Evolutionary conservation across 2,888 invertebrate genomes (phyloP), one percentile per base, ranked within the genome.

Genomic region (Dryobotodes eremita): DNA sequence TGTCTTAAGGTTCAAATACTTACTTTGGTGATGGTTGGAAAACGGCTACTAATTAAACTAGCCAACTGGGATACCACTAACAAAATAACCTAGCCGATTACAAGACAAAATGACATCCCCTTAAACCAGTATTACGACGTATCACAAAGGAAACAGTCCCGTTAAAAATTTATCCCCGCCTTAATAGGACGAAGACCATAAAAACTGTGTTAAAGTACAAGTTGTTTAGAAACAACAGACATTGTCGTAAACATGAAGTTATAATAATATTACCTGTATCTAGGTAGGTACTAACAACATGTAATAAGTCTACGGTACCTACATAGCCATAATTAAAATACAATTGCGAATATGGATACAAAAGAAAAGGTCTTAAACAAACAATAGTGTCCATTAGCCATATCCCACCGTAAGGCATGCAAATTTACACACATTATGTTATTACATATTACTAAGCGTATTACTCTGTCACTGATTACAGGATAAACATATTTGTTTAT

Each of bases 131-230:
- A 82, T 83, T 80, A 86, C 82, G 68, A 77, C 73, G 64, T 82
- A 81, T 84, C 85, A 88, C 87, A 86, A 88, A 81, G 81, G 78
- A 87, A 84, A 74, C 31, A 68, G 62, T 79, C 73, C 61, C 79
- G 79, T 89, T 88, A 87, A 88, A 88, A 88, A 85, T 87, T 82
- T 88, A 88, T 87, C 64, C 71, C 11, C 72, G 64, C 79, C 87
- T 82, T 87, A 87, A 86, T 85, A 84, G 83, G 73, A 80, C 53
- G 23, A 15, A 71, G 74, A 74, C 72, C 66, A 86, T 89, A 89
- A 89, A 89, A 86, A 86, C 74, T 69, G 78, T 73, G 64, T 74
- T 82, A 72, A 82, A 86, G 79, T 83, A 82, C 77, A 83, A 82
- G 88, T 89, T 86, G 82, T 85, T 86, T 79, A 75, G 83, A 79